phyloP scores from a whole-genome alignment of 2,888 invertebrate genomes.

The Cylloceria caligata region DNA sequence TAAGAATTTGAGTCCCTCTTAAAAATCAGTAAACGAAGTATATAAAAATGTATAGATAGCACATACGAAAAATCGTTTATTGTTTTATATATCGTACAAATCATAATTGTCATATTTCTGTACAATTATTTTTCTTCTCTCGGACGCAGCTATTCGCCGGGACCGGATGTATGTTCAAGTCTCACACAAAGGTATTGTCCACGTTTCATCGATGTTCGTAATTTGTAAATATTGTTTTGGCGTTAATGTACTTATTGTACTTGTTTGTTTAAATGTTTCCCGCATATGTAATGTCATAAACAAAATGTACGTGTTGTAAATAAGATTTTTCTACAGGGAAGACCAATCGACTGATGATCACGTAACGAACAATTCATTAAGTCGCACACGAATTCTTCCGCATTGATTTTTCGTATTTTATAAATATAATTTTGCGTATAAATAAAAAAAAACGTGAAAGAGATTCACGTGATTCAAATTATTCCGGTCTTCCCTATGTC shows the following conservation, averaged over 20 bases:
- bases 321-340: neutral
- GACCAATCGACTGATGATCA: neutral
- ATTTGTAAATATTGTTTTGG: neutral
- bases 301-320: neutral
- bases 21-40: too few relatives aligned
- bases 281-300: neutral
- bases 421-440: neutral
- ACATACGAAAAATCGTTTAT: too few relatives aligned
- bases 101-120: slow-evolving; percentile 17
- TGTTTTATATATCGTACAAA: neutral
- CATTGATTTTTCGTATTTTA: neutral
- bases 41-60: too few relatives aligned
- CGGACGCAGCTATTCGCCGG: slow-evolving; percentile 86
- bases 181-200: slow-evolving; percentile 84
- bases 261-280: neutral
- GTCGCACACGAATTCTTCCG: too few relatives aligned
- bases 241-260: neutral
- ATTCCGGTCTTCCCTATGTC: too few relatives aligned
- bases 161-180: slow-evolving; percentile 85
- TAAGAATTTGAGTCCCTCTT: neutral
- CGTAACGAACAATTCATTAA: neutral
- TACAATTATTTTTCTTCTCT: slow-evolving; percentile 44
- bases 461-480: too few relatives aligned
- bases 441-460: too few relatives aligned
- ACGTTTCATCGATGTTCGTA: slow-evolving; percentile 55